A percentile compares a stretch with the other conserved stretches of the same genome.
Conservation (phyloP, 2,888 invertebrate species). For the Amblyjoppa fuscipennis region DNA sequence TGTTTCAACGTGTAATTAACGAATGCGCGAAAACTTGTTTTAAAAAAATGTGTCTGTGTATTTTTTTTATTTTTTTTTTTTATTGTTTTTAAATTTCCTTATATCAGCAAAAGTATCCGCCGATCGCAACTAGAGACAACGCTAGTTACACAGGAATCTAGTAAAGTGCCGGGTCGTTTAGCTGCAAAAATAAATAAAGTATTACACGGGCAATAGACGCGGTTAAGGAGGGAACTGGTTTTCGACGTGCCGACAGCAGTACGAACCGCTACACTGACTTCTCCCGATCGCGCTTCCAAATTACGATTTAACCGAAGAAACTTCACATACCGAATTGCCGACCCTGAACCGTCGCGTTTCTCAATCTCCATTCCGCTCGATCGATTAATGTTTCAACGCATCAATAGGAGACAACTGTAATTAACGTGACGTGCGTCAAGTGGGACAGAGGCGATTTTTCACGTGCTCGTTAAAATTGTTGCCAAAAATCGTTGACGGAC, state of each 20-base stretch:
- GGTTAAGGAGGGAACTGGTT: slow-evolving; percentile 75
- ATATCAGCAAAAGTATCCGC: not conserved
- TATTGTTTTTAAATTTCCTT: not conserved
- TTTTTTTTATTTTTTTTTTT: not conserved
- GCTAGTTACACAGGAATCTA: slow-evolving; percentile 49
- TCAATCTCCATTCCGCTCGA: slow-evolving; percentile 52
- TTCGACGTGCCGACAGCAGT: slow-evolving; percentile 71
- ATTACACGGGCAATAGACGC: slow-evolving; percentile 72
- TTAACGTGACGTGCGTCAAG: slow-evolving; percentile 26
- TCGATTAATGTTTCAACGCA: slow-evolving; percentile 33
- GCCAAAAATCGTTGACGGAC: not conserved
- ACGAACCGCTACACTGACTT: slow-evolving; percentile 51
- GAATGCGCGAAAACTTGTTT: slow-evolving; percentile 6
- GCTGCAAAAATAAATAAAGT: slow-evolving; percentile 72
- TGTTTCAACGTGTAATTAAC: not conserved
- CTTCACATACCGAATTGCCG: slow-evolving; percentile 38
- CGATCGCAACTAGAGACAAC: slow-evolving; percentile 39
- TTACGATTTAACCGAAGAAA: slow-evolving; percentile 64
- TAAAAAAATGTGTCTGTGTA: not conserved
- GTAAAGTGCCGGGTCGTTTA: slow-evolving; percentile 48
- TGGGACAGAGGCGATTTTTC: slow-evolving; percentile 25
- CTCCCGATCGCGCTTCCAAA: slow-evolving; percentile 53
- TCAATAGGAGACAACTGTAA: slow-evolving; percentile 38
- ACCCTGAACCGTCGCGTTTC: slow-evolving; percentile 53
- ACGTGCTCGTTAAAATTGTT: not conserved